Evolutionary conservation across 2,888 invertebrate species (phyloP), one percentile per base, ranked within the genome.

Genomic region (Herminia tarsipennalis): DNA sequence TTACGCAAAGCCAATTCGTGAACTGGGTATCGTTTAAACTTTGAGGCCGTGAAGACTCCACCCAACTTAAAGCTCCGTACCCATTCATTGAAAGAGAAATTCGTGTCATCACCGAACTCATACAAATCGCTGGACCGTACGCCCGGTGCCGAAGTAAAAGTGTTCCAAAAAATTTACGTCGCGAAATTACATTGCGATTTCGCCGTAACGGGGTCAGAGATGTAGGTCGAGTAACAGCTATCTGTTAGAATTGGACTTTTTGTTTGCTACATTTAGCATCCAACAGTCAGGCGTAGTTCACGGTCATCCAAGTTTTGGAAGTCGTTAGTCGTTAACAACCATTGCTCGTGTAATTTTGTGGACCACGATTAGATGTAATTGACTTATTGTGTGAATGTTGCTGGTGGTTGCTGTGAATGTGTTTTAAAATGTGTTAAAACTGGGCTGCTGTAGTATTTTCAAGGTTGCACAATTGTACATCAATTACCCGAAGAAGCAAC

Each of bases 121-220:
- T 73, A 73, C 75, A 63, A 62, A 66, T 66, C 69, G 74, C 76
- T 77, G 81, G 75, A 77, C 73, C 75, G 78, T 76, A 72, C 73
- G 78, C 80, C 76, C 73, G 75, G 74, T 81, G 84, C 73, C 84
- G 68, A 87, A 91, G 90, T 91, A 91, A 91, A 90, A 90, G 90
- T 90, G 90, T 88, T 90, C 88, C 88, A 80, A 89, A 89, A 87
- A 88, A 78, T 86, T 81, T 81, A 80, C 82, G 79, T 88, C 86
- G 90, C 91, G 81, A 91, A 91, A 89, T 89, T 88, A 87, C 88
- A 88, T 88, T 86, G 90, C 90, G 87, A 89, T 90, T 90, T 90
- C 86, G 88, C 87, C 77, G 80, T 76, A 88, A 88, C 89, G 81
- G 79, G 91, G 90, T 81, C 83, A 79, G 59, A 51, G 70, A 89